Base-by-base conservation (phyloP, 2,797 vertebrate genomes). In the Hephaestus fuliginosus region DNA sequence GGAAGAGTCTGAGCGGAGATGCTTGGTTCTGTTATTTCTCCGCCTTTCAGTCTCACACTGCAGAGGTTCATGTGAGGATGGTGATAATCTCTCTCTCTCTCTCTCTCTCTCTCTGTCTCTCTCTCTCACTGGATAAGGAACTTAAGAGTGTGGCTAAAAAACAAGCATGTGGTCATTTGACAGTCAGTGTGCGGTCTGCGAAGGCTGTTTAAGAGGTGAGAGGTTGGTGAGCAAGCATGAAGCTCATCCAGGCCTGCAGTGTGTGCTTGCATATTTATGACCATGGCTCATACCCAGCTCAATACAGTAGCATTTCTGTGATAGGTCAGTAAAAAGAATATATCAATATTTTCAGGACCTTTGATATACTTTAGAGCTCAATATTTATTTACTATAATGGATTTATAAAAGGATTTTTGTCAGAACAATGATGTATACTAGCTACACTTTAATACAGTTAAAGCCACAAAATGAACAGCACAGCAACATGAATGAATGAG, bases 131-230 rank as follows among this genome's bases (percentile, higher is more conserved):
- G n/a, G 8, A 48, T n/a, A 43, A 58, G 22, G 22, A 70, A 53
- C n/a, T 66, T 69, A 57, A 46, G 63, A 78, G 55, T 65, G 51
- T 46, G 14, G 71, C 60, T 39, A n/a, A 58, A 82, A 81, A 81
- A 72, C 81, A 82, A 63, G 70, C 79, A 56, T 71, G 78, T 74
- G 71, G 71, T 76, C 76, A 70, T 75, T 85, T 79, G 66, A 78
- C 36, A 80, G 73, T 66, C 68, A 76, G 68, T 30, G 72, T 80
- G 78, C 58, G 74, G 41, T 55, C 75, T 70, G 61, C 70, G 58
- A 13, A 69, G 36, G 48, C 61, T 78, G 25, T 74, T 84, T 72
- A 81, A 62, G 72, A 62, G 72, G 62, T 75, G 20, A 87, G 68
- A 73, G 57, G 65, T 30, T 75, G 36, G 55, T 70, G 44, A 73